Conservation (phyloP, 2,888 invertebrate species). For the Augiades crinisus region DNA sequence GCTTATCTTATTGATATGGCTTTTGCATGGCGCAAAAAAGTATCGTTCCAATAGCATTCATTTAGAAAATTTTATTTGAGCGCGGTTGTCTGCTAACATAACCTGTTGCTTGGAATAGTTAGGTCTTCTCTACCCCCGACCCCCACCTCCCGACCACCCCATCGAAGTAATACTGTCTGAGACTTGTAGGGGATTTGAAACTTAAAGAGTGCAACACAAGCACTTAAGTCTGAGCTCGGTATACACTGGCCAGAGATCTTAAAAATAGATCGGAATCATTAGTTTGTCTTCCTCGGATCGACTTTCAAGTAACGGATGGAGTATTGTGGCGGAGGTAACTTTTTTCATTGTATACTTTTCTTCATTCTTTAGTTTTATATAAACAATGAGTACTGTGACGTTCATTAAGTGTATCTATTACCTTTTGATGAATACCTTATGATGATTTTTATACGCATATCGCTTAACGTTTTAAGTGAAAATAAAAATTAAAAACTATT, state of each 20-base stretch:
- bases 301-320: neutral
- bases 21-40: no score
- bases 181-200: constrained; percentile 15
- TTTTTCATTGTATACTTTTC: neutral
- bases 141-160: constrained; percentile 3
- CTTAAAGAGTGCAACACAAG: constrained; percentile 17
- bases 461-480: no score
- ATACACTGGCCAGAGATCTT: neutral
- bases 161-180: constrained; percentile 11
- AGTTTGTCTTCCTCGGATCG: constrained; percentile 1
- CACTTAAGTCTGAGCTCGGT: constrained; percentile 6
- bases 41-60: no score
- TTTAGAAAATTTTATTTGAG: no score
- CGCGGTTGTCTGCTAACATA: constrained; percentile 7
- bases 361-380: neutral
- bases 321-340: neutral
- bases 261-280: constrained; percentile 13
- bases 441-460: no score
- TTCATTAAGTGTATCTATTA: no score
- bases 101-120: constrained; percentile 13
- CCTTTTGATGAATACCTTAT: no score
- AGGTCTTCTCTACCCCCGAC: constrained; percentile 4
- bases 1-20: no score
- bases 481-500: no score
- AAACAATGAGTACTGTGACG: no score